phyloP scores from a whole-genome alignment of 1,140 invertebrate genomes.

The Pseudomyrmex dendroicus region DNA sequence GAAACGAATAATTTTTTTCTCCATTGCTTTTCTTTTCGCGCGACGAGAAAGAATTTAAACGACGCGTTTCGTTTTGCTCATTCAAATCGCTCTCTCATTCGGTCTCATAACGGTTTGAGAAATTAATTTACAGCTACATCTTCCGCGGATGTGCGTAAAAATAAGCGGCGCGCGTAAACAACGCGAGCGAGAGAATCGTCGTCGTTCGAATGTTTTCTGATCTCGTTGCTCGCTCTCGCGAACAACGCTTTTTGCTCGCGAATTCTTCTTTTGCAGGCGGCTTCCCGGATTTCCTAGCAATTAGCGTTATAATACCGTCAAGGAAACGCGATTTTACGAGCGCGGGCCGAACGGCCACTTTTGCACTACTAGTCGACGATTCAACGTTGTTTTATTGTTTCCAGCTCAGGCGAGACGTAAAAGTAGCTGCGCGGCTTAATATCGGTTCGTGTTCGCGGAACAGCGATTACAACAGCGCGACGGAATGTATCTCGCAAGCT shows the following conservation, averaged over 20 bases:
- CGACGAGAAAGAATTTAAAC: neutral
- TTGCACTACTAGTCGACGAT: constrained; percentile 9
- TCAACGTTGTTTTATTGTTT: constrained; percentile 43
- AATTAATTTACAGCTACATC: constrained; percentile 17
- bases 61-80: constrained; percentile 7
- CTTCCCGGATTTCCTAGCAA: constrained; percentile 59
- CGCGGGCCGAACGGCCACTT: constrained; percentile 36
- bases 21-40: neutral
- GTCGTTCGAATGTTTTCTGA: neutral
- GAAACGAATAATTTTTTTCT: neutral
- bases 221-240: constrained; percentile 14
- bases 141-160: too few relatives aligned
- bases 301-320: constrained; percentile 40
- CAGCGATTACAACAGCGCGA: neutral
- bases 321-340: constrained; percentile 60
- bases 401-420: neutral
- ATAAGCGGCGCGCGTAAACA: neutral
- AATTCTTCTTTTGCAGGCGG: constrained; percentile 1
- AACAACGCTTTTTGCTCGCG: constrained; percentile 1
- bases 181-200: constrained; percentile 29
- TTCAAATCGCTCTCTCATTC: constrained; percentile 17
- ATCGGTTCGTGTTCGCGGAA: neutral
- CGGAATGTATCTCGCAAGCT: constrained; percentile 6
- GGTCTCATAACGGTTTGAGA: neutral
- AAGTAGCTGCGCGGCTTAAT: neutral